Conservation (phyloP, 2,797 vertebrate species). For the Acrossocheilus fasciatus region DNA sequence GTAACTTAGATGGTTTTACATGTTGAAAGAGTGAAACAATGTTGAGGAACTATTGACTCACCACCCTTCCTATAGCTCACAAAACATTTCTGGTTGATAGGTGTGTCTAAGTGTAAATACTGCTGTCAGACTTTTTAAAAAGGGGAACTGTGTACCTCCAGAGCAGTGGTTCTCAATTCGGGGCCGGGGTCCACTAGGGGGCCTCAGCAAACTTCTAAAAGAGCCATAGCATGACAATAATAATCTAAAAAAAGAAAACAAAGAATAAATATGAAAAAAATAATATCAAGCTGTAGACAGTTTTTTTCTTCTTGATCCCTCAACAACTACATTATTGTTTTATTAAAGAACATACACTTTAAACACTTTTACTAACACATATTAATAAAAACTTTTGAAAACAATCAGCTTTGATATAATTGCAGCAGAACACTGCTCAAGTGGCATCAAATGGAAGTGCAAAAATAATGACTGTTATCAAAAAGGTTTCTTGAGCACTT, state of each 20-base stretch:
- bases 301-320: background rate
- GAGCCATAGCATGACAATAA: background rate
- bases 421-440: background rate
- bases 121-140: conserved; percentile 8
- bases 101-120: conserved; percentile 7
- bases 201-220: background rate
- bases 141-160: background rate
- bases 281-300: background rate
- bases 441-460: background rate
- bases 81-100: conserved; percentile 54
- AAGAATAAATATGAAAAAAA: background rate
- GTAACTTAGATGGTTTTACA: conserved; percentile 53
- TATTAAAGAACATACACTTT: background rate
- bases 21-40: conserved; percentile 55
- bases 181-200: background rate
- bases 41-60: conserved; percentile 53
- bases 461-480: background rate
- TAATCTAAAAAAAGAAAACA: background rate
- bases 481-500: background rate
- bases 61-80: conserved; percentile 44
- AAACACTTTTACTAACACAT: background rate
- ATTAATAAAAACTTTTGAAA: background rate
- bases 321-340: too few species aligned
- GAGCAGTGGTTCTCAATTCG: background rate
- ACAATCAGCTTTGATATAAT: background rate